Percentiles rank a stretch among this genome's conserved stretches.
Evolutionary conservation across 2,797 vertebrate genomes (phyloP).

Genomic region (Urocyon cinereoargenteus): DNA sequence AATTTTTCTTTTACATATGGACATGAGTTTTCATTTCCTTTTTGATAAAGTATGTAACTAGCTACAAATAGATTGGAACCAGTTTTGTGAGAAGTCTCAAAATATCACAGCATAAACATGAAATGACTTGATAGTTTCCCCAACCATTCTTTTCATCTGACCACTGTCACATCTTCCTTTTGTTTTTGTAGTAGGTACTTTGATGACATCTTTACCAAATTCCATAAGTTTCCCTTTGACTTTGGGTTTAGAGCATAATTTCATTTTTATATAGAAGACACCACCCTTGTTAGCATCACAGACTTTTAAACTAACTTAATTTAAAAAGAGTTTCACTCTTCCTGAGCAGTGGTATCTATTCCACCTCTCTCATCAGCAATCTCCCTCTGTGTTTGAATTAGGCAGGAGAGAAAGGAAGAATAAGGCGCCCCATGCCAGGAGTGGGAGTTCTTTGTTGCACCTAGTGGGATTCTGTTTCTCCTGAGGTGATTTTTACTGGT

Average conservation of each 20-base stretch:
- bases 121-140: not conserved
- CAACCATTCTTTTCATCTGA: not conserved
- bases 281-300: not conserved
- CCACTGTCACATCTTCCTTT: not conserved
- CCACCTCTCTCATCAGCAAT: not conserved
- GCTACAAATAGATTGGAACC: not conserved
- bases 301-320: not conserved
- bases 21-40: not conserved
- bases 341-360: not conserved
- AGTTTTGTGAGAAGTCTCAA: not conserved
- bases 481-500: not conserved
- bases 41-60: not conserved
- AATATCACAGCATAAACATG: not conserved
- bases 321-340: not conserved
- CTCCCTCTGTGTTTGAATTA: not conserved
- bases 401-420: not conserved
- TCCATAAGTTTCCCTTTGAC: not conserved
- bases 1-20: not conserved
- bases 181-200: not conserved
- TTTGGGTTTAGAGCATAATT: not conserved
- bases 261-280: not conserved
- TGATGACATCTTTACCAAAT: not conserved
- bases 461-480: not conserved
- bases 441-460: not conserved
- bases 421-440: accelerated